Evolutionary conservation across 2,797 vertebrate species (phyloP).

Genomic region (Bovichtus variegatus): DNA sequence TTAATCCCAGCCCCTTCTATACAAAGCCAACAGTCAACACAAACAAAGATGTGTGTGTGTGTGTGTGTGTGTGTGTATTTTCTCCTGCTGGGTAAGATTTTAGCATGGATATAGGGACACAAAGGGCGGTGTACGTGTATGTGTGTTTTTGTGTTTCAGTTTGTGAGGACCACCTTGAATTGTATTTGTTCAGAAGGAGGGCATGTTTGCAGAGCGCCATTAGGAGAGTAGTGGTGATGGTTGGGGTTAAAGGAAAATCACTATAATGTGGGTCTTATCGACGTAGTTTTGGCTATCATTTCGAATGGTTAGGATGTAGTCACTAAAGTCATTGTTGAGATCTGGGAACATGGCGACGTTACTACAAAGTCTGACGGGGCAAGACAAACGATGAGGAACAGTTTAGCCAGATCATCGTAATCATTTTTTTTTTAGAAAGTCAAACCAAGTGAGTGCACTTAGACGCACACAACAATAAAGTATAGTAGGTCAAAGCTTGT

Average conservation of each 20-base stretch:
- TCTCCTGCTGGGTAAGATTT: constrained; percentile 36
- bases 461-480: neutral
- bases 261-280: neutral
- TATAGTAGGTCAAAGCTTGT: neutral
- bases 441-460: neutral
- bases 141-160: neutral
- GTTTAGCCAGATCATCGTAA: neutral
- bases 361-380: neutral
- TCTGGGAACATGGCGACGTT: neutral
- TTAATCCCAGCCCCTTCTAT: constrained; percentile 41
- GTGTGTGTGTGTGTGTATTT: constrained; percentile 16
- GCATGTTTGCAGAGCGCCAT: constrained; percentile 3
- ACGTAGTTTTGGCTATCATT: neutral
- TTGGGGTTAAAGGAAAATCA: constrained; percentile 1
- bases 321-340: neutral
- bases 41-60: constrained; percentile 30
- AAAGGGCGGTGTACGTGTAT: constrained; percentile 15
- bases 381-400: neutral
- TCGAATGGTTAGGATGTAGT: neutral
- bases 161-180: neutral
- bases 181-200: neutral
- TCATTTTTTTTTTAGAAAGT: neutral
- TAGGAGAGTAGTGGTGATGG: constrained; percentile 4
- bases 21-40: constrained; percentile 29
- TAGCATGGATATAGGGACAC: constrained; percentile 18